Evolutionary conservation across 1,140 invertebrate genomes (phyloP).

Genomic region (Sinonovacula constricta): DNA sequence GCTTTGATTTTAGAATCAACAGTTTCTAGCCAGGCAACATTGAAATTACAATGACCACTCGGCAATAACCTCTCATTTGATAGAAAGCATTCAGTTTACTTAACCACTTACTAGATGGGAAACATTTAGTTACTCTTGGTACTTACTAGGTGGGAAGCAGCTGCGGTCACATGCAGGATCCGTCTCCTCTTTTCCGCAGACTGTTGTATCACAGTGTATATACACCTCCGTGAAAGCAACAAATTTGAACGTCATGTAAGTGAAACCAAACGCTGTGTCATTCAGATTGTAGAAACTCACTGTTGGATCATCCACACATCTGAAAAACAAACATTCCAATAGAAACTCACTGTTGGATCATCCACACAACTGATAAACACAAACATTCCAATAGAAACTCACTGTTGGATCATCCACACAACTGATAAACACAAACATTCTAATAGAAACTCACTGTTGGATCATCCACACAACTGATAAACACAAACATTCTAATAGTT

Average conservation of each 20-base stretch:
- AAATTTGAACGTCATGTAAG: slow-evolving; percentile 70
- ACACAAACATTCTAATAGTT: no score
- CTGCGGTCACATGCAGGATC: slow-evolving; percentile 64
- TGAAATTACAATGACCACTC: no score
- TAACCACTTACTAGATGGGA: no score
- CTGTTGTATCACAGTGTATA: slow-evolving; percentile 65
- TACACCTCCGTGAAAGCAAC: slow-evolving; percentile 54
- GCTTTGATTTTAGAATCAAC: no score
- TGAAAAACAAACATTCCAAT: slow-evolving; percentile 42
- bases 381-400: neutral
- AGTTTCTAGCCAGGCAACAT: no score
- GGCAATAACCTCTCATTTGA: no score
- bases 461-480: no score
- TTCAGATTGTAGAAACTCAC: slow-evolving; percentile 63
- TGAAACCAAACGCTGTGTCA: slow-evolving; percentile 63
- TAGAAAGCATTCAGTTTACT: no score
- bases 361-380: neutral
- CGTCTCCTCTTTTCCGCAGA: slow-evolving; percentile 60
- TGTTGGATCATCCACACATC: slow-evolving; percentile 63
- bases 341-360: neutral
- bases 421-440: neutral
- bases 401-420: neutral
- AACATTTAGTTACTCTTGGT: no score
- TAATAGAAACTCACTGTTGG: neutral
- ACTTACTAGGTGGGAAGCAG: slow-evolving; percentile 49